These are phyloP conservation scores for Gallinago jamesoni DNA, from an alignment of 2,113 vertebrate species.

Conservation along the genomic window DNA sequence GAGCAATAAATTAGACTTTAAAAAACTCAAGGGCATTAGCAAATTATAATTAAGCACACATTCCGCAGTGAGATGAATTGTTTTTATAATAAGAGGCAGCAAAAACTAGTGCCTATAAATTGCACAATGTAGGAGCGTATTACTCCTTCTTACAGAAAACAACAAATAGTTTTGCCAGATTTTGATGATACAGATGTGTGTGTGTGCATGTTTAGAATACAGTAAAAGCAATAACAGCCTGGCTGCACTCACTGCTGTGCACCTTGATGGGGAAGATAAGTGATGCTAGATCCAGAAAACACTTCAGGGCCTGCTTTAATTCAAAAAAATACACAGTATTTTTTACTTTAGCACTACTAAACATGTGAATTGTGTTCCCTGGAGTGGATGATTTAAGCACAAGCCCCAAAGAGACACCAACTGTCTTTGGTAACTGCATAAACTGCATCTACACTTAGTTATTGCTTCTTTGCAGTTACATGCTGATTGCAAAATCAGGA, in stretches of 20 bases:
- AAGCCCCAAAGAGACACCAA: conserved; percentile 2
- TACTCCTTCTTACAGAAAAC: conserved; percentile 26
- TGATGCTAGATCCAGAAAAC: conserved; percentile 36
- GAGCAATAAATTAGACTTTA: conserved; percentile 44
- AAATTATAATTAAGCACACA: conserved; percentile 43
- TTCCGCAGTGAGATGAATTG: conserved; percentile 26
- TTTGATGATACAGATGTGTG: conserved; percentile 34
- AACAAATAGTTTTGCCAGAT: conserved; percentile 36
- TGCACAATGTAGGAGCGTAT: background rate
- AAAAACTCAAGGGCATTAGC: conserved; percentile 36
- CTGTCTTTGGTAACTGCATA: background rate
- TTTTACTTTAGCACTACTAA: conserved; percentile 11
- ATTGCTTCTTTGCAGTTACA: background rate
- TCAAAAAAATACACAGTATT: conserved; percentile 17
- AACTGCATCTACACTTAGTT: background rate
- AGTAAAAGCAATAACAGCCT: conserved; percentile 32
- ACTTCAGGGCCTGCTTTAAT: background rate
- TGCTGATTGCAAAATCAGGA: background rate
- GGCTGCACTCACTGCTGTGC: background rate
- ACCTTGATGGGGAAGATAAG: conserved; percentile 37
- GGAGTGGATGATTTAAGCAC: background rate
- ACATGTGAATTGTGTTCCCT: background rate
- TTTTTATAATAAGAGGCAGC: conserved; percentile 36
- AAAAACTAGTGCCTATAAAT: conserved; percentile 20
- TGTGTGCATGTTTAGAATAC: conserved; percentile 17